A percentile compares a stretch with the other conserved stretches of the same genome.
These are phyloP conservation scores for Holocentrus rufus DNA, from an alignment of 2,797 vertebrate species.

Conservation along the genomic window DNA sequence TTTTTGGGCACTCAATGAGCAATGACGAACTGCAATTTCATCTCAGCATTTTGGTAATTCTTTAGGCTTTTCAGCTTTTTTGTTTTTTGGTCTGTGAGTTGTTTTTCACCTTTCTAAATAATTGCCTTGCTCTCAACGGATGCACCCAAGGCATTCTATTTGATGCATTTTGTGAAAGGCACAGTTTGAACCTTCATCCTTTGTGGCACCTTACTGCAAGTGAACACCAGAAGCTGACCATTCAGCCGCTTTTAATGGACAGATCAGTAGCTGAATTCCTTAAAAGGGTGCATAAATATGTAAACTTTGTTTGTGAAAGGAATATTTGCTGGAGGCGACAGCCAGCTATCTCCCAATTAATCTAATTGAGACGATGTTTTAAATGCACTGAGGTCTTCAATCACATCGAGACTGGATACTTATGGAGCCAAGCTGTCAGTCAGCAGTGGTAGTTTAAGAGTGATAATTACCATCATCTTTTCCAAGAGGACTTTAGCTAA, in stretches of 20 bases:
- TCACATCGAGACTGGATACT: conserved; percentile 5
- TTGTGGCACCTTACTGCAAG: background rate
- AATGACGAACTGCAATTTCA: no score
- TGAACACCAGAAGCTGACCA: background rate
- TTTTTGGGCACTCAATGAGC: no score
- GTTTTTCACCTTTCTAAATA: no score
- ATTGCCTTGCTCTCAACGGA: no score
- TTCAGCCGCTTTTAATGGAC: conserved; percentile 22
- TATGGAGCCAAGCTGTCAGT: conserved; percentile 33
- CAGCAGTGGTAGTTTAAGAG: conserved; percentile 7
- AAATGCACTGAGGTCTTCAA: conserved; percentile 37
- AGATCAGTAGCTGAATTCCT: conserved; percentile 44
- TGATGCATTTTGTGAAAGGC: no score
- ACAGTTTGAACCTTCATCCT: no score
- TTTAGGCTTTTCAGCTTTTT: no score
- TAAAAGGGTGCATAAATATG: background rate
- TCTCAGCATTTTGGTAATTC: no score
- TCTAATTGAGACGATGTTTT: conserved; percentile 27
- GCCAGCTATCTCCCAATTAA: conserved; percentile 22
- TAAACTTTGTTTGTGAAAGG: conserved; percentile 15
- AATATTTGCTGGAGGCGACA: conserved; percentile 17
- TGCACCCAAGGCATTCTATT: no score
- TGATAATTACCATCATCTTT: conserved; percentile 49
- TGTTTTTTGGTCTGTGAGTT: no score
- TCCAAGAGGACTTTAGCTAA: conserved; percentile 2